Evolutionary conservation across 1,140 invertebrate genomes (phyloP).

Genomic region (Pectinophora gossypiella): DNA sequence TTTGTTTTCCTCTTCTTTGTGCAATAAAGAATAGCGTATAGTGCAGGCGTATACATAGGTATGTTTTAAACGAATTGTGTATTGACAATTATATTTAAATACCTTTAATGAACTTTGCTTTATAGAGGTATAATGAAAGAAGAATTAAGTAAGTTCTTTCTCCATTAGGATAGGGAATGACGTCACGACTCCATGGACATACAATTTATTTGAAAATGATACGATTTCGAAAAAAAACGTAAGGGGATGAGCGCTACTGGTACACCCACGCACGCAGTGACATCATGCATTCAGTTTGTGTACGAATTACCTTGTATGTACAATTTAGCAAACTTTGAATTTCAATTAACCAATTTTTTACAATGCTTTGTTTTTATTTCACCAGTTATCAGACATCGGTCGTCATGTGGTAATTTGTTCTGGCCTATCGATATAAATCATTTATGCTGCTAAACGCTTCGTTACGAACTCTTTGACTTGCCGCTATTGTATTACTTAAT

Average conservation of each 20-base stretch:
- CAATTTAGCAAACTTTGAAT: background rate
- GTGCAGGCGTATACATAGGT: too few relatives aligned
- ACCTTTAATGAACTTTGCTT: too few relatives aligned
- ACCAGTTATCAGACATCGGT: too few relatives aligned
- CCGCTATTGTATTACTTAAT: too few relatives aligned
- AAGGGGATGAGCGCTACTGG: slow-evolving; percentile 44
- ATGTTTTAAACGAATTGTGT: too few relatives aligned
- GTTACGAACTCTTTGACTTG: background rate
- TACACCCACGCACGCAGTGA: slow-evolving; percentile 27
- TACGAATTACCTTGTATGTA: slow-evolving; percentile 36
- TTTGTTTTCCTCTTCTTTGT: too few relatives aligned
- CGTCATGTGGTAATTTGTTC: background rate
- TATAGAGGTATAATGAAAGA: too few relatives aligned
- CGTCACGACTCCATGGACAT: too few relatives aligned
- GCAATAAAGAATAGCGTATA: too few relatives aligned
- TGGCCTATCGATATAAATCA: background rate
- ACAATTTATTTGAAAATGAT: slow-evolving; percentile 23
- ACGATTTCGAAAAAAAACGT: slow-evolving; percentile 38
- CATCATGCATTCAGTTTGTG: slow-evolving; percentile 61
- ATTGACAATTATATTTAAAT: too few relatives aligned
- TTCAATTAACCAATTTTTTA: background rate
- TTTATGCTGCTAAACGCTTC: background rate
- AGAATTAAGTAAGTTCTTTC: too few relatives aligned
- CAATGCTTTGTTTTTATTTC: background rate
- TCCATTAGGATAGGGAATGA: too few relatives aligned